phyloP scores from a whole-genome alignment of 1,140 invertebrate species.

The Pinna nobilis region DNA sequence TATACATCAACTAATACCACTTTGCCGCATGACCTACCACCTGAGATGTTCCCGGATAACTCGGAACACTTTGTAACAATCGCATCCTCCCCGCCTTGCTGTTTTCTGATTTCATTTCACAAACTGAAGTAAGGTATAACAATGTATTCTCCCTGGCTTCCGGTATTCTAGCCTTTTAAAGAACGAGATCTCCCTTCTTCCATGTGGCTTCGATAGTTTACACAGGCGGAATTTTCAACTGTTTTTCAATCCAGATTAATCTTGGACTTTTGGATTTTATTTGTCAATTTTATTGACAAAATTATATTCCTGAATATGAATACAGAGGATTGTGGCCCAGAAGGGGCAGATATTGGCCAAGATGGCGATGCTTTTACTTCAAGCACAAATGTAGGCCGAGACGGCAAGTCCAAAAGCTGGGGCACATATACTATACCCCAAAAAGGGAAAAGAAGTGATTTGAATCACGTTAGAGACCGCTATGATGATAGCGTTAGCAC shows the following conservation, averaged over 20 bases:
- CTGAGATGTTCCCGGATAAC: neutral
- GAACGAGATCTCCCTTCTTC: neutral
- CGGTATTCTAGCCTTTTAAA: neutral
- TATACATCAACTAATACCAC: slow-evolving; percentile 21
- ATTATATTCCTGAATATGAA: neutral
- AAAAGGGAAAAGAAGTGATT: neutral
- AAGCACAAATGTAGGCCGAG: neutral
- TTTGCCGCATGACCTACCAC: slow-evolving; percentile 12
- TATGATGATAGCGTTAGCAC: neutral
- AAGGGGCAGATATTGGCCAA: neutral
- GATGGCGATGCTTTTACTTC: neutral
- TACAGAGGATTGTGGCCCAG: neutral
- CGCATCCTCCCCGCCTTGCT: neutral
- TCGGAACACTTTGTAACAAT: neutral
- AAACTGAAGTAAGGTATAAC: no score
- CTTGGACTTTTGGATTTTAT: neutral
- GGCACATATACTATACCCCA: neutral
- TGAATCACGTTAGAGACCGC: neutral
- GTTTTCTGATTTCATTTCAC: no score
- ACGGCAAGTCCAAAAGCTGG: neutral
- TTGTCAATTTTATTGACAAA: neutral
- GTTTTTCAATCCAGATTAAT: neutral
- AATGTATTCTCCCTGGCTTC: neutral
- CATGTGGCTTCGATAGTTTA: neutral
- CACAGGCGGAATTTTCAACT: neutral